These are phyloP conservation scores for Parapsyche elsis DNA, from an alignment of 1,140 invertebrate species.

Conservation along the genomic window DNA sequence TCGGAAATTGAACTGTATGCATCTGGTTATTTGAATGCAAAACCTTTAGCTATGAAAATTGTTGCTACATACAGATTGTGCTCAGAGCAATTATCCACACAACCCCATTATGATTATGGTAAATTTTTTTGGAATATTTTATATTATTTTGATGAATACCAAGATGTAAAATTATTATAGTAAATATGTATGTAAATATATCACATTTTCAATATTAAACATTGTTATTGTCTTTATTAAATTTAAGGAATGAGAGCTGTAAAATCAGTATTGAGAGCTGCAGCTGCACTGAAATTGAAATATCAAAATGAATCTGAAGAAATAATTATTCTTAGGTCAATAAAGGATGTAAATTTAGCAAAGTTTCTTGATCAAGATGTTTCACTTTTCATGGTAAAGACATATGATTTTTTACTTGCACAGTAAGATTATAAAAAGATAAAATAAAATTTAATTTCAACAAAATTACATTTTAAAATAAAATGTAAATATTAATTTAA, in stretches of 20 bases:
- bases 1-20: conserved; percentile 95
- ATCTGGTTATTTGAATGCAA: conserved; percentile 91
- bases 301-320: conserved; percentile 88
- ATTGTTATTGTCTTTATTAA: conserved; percentile 29
- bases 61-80: conserved; percentile 93
- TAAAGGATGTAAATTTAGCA: conserved; percentile 93
- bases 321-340: conserved; percentile 85
- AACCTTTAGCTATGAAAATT: conserved; percentile 92
- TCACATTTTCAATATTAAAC: conserved; percentile 14
- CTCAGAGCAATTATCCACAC: conserved; percentile 94
- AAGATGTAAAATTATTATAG: background rate
- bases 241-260: conserved; percentile 84
- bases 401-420: conserved; percentile 15
- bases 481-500: conserved; percentile 60
- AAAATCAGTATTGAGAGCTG: conserved; percentile 90
- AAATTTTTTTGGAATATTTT: conserved; percentile 45
- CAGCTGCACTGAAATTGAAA: conserved; percentile 89
- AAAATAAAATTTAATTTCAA: background rate
- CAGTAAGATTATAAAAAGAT: background rate
- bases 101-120: conserved; percentile 97
- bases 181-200: conserved; percentile 4
- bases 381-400: conserved; percentile 80
- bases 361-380: conserved; percentile 92
- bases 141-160: background rate
- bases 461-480: background rate